These are phyloP conservation scores for Gila orcuttii DNA, from an alignment of 2,113 vertebrate species.

Conservation along the genomic window DNA sequence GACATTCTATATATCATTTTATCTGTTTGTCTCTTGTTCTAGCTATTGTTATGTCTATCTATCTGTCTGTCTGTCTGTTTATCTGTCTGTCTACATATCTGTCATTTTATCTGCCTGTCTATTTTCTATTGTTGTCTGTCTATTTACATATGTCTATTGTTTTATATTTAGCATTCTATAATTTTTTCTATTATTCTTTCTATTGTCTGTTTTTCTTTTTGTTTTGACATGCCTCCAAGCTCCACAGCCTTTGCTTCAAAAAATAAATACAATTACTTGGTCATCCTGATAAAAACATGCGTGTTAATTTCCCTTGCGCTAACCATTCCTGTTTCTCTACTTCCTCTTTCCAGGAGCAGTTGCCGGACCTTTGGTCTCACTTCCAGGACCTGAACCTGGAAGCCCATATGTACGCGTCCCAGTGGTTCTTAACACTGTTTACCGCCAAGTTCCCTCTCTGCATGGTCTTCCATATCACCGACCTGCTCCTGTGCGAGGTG, in stretches of 20 bases:
- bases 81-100: not conserved
- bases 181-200: too few relatives aligned
- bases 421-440: slow-evolving; percentile 98
- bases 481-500: slow-evolving; percentile 97
- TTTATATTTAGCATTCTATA: too few relatives aligned
- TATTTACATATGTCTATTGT: too few relatives aligned
- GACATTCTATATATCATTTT: too few relatives aligned
- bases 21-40: too few relatives aligned
- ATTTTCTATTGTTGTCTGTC: not conserved
- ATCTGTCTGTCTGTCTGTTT: not conserved
- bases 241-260: not conserved
- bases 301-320: not conserved
- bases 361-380: slow-evolving; percentile 89
- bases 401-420: slow-evolving; percentile 98
- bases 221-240: not conserved
- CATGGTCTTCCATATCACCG: slow-evolving; percentile 99
- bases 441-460: slow-evolving; percentile 99
- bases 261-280: not conserved
- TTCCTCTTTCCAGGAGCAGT: slow-evolving; percentile 83
- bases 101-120: not conserved
- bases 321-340: not conserved
- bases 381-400: slow-evolving; percentile 92
- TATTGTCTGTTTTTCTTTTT: not conserved
- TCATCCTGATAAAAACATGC: not conserved
- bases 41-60: too few relatives aligned